These are phyloP conservation scores for Diabrotica virgifera DNA, from an alignment of 1,140 invertebrate genomes.

Conservation along the genomic window DNA sequence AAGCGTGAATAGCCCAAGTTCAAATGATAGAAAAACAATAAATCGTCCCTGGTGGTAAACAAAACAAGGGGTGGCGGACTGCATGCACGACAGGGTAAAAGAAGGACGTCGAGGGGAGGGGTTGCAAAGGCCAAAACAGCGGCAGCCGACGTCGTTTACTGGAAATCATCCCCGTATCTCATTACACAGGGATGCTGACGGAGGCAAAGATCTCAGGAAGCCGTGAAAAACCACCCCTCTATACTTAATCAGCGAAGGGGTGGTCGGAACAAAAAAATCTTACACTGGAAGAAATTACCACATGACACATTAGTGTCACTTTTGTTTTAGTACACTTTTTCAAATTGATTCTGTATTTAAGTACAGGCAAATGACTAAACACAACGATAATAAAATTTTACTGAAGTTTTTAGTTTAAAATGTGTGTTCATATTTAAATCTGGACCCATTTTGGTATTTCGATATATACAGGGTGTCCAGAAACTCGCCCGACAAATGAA, in stretches of 20 bases:
- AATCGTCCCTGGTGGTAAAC: constrained; percentile 8
- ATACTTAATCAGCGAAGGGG: constrained; percentile 22
- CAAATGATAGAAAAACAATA: constrained; percentile 15
- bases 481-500: too few relatives aligned
- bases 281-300: background rate
- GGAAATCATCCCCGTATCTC: constrained; percentile 16
- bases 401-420: too few relatives aligned
- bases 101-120: background rate
- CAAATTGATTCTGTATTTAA: too few relatives aligned
- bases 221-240: constrained; percentile 13
- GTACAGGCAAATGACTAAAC: too few relatives aligned
- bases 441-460: too few relatives aligned
- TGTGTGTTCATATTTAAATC: too few relatives aligned
- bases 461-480: too few relatives aligned
- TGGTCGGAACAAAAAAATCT: background rate
- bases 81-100: background rate
- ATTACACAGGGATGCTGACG: constrained; percentile 19
- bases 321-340: too few relatives aligned
- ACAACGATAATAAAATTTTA: too few relatives aligned
- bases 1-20: background rate
- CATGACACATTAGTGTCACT: background rate
- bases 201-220: constrained; percentile 14
- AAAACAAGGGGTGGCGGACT: constrained; percentile 3
- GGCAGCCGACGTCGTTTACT: constrained; percentile 7
- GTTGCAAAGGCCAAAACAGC: background rate